A percentile compares a stretch with the other conserved stretches of the same genome.
These are phyloP conservation scores for Muscicapa striata DNA, from an alignment of 2,797 vertebrate species.

Conservation along the genomic window DNA sequence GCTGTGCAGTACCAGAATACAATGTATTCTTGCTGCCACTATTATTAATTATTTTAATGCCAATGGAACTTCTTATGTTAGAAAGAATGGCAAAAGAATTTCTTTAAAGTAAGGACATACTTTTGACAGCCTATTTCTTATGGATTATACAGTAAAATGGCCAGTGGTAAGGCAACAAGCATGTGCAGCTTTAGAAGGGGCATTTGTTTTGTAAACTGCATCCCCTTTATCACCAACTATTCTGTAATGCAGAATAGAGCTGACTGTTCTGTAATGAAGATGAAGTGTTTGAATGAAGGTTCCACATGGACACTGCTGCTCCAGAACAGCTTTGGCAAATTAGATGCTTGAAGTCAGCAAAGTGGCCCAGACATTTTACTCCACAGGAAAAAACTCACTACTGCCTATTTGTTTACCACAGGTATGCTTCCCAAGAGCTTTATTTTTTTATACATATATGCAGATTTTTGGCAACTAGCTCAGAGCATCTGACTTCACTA, in stretches of 20 bases:
- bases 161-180: not conserved
- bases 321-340: not conserved
- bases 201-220: not conserved
- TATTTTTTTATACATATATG: not conserved
- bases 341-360: not conserved
- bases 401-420: constrained; percentile 29
- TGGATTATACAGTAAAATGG: not conserved
- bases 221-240: not conserved
- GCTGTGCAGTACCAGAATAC: not conserved
- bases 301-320: not conserved
- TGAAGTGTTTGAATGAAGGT: not conserved
- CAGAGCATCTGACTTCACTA: constrained; percentile 39
- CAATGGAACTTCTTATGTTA: not conserved
- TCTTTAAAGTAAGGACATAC: not conserved
- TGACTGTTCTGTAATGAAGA: constrained; percentile 3
- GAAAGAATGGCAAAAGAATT: not conserved
- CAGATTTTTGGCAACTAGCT: constrained; percentile 26
- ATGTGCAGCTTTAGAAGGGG: not conserved
- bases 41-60: not conserved
- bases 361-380: not conserved
- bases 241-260: not conserved
- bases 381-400: not conserved
- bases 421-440: not conserved
- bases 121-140: not conserved
- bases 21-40: not conserved